Evolutionary conservation across 2,797 vertebrate genomes (phyloP).

Genomic region (Vespertilio murinus): DNA sequence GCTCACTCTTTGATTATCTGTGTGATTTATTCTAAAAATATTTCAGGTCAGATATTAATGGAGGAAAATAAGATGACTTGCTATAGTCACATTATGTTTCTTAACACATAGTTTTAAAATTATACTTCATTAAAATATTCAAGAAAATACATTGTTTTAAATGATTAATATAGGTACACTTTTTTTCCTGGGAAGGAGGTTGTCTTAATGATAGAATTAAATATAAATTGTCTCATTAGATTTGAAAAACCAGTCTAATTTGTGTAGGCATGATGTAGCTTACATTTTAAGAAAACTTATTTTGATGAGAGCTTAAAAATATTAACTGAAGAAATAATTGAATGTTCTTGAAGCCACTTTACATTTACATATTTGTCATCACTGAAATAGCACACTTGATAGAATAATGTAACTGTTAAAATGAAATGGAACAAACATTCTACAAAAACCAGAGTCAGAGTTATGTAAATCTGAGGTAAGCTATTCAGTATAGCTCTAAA

Average conservation of each 20-base stretch:
- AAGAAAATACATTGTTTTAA: neutral
- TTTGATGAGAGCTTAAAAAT: neutral
- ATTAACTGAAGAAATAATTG: neutral
- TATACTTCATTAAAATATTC: neutral
- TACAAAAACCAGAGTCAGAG: neutral
- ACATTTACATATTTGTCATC: neutral
- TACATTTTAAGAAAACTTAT: neutral
- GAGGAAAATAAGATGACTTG: neutral
- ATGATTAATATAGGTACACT: neutral
- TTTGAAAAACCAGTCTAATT: neutral
- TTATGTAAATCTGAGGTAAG: neutral
- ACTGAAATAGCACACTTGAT: neutral
- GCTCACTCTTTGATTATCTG: neutral
- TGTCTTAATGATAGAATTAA: neutral
- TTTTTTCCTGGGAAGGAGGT: neutral
- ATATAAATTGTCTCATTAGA: neutral
- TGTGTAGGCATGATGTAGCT: neutral
- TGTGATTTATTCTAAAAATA: slow-evolving; percentile 16
- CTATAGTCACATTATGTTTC: neutral
- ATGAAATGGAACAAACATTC: neutral
- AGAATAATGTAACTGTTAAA: slow-evolving; percentile 41
- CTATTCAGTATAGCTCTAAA: neutral
- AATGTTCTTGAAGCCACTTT: neutral
- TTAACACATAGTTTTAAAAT: neutral
- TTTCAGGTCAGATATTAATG: neutral